Base-by-base conservation (phyloP, 1,140 invertebrate species). In the Ylistrum balloti region DNA sequence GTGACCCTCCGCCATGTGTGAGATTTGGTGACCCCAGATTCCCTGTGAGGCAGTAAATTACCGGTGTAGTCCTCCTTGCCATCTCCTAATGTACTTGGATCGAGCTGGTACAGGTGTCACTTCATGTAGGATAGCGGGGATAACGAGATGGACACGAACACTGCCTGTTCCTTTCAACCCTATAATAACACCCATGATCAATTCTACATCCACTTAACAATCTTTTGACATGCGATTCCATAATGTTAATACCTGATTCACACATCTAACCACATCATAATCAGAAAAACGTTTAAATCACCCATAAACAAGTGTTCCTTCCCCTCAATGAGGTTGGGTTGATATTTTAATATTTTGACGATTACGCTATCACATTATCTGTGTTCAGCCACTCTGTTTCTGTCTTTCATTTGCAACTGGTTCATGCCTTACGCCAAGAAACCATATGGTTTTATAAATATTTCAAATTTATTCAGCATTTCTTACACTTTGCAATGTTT, bases 61-160 rank as follows among this genome's bases (percentile, higher is more conserved):
- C 17, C 56, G 22, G 56, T 74, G 56, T 74, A 9, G 56, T 74
- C 56, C n/a, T 28, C 56, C 1, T 28, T 28, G n/a, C 56, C 22
- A 74, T n/a, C 56, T 74, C 17, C 56, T 11, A n/a, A 74, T 74
- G 41, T 45, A 45, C 41, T 45, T 45, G 56, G 56, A 17, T n/a
- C 56, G 56, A 74, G 56, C n/a, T 74, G 56, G 56, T 11, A 74
- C 56, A 74, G 56, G 56, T 74, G 56, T 74, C 56, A 74, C 56
- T 74, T 28, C 56, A 74, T n/a, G 1, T 74, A 28, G 56, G 22
- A n/a, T 74, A 28, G 22, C 56, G 56, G 1, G 1, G 56, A 22
- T 74, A 74, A 74, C 56, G 56, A 74, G 56, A 74, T 74, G n/a
- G 5, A 74, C 56, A 74, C 56, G 0, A 74, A n/a, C 56, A 74